Conservation (phyloP, 2,797 vertebrate genomes). For the Sebastes alutus region DNA sequence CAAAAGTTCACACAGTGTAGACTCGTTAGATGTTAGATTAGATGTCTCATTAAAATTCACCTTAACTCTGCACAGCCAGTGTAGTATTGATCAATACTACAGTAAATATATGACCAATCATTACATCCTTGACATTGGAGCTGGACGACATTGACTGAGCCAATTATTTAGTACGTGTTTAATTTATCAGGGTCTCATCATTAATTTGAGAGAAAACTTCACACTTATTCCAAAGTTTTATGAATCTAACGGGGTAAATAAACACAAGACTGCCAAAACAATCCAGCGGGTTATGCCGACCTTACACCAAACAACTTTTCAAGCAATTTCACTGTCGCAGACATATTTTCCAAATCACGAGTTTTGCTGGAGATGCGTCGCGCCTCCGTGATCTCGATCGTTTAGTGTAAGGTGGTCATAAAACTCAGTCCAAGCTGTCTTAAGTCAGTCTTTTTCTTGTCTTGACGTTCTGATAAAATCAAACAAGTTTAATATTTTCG, state of each 20-base stretch:
- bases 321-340: too few relatives aligned
- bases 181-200: background rate
- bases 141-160: background rate
- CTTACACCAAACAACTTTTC: too few relatives aligned
- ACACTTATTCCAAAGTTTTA: background rate
- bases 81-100: background rate
- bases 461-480: too few relatives aligned
- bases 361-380: rapidly evolving
- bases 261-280: background rate
- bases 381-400: too few relatives aligned
- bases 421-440: too few relatives aligned
- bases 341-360: too few relatives aligned
- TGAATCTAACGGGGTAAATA: background rate
- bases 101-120: background rate
- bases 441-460: too few relatives aligned
- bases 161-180: background rate
- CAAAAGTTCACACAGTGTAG: background rate
- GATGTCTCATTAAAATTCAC: background rate
- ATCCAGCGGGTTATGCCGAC: background rate
- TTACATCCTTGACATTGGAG: background rate
- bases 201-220: background rate
- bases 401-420: too few relatives aligned
- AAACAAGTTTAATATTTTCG: too few relatives aligned
- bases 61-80: background rate
- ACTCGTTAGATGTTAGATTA: background rate